These are phyloP conservation scores for Anastatus disparis DNA, from an alignment of 1,140 invertebrate species.

Conservation along the genomic window DNA sequence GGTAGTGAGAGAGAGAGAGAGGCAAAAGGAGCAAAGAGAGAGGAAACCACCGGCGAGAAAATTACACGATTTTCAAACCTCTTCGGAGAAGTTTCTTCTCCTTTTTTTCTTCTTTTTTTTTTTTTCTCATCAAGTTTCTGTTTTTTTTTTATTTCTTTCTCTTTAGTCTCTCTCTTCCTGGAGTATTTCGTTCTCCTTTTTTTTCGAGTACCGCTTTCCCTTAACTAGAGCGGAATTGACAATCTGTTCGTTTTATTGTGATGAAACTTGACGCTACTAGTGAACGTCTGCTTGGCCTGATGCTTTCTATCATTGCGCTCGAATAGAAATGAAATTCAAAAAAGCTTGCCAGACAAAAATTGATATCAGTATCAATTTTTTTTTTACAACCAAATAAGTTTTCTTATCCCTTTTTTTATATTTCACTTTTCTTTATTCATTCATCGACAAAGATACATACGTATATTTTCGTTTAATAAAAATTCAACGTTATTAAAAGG, in stretches of 20 bases:
- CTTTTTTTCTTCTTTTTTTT: too few species aligned
- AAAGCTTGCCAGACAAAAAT: slow-evolving; percentile 23
- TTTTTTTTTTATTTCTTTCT: not conserved
- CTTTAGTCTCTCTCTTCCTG: not conserved
- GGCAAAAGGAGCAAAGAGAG: too few species aligned
- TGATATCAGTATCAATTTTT: too few species aligned
- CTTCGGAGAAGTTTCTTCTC: slow-evolving; percentile 2
- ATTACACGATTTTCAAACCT: slow-evolving; percentile 24
- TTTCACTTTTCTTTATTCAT: not conserved
- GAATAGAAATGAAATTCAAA: slow-evolving; percentile 26
- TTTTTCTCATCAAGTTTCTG: not conserved
- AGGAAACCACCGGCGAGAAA: slow-evolving; percentile 1
- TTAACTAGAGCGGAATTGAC: slow-evolving; percentile 39
- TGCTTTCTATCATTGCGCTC: not conserved
- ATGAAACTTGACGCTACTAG: slow-evolving; percentile 6
- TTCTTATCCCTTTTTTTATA: too few species aligned
- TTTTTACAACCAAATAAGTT: too few species aligned
- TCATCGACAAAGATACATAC: not conserved
- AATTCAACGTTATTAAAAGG: slow-evolving; percentile 14
- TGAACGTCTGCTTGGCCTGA: not conserved
- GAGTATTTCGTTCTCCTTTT: not conserved
- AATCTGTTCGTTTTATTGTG: slow-evolving; percentile 23
- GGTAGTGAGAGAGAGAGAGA: too few species aligned
- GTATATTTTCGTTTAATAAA: not conserved
- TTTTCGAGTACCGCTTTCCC: not conserved